Conservation (phyloP, 2,797 vertebrate genomes). For the Channa striata region DNA sequence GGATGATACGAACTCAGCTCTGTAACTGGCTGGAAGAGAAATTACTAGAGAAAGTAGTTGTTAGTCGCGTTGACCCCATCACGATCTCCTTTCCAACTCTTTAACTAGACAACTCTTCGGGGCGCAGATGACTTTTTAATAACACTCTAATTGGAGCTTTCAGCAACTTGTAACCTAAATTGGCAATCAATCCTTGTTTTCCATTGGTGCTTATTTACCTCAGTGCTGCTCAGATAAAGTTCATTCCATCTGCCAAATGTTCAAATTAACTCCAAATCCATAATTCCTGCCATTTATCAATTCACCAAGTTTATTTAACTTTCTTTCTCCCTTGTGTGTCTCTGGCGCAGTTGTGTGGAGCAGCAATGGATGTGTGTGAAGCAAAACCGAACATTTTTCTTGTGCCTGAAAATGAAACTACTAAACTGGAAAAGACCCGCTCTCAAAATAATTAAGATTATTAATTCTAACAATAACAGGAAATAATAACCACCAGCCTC, state of each 20-base stretch:
- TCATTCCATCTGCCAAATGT: conserved; percentile 34
- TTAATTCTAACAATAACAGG: conserved; percentile 34
- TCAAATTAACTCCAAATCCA: conserved; percentile 29
- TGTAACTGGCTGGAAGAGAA: too few species aligned
- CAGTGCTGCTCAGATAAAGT: conserved; percentile 16
- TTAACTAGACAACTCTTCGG: not conserved
- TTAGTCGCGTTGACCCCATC: not conserved
- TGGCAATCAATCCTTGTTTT: conserved; percentile 25
- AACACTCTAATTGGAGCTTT: conserved; percentile 23
- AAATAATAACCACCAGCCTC: conserved; percentile 26
- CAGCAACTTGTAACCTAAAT: conserved; percentile 13
- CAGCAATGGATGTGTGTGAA: not conserved
- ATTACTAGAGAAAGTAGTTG: not conserved
- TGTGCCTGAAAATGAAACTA: conserved; percentile 21
- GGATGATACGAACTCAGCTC: too few species aligned
- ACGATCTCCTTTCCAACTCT: not conserved
- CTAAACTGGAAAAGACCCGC: conserved; percentile 16
- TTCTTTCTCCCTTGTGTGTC: not conserved
- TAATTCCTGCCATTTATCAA: conserved; percentile 31
- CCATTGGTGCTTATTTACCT: conserved; percentile 11
- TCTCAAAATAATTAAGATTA: conserved; percentile 26
- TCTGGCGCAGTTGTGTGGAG: not conserved
- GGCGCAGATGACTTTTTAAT: not conserved
- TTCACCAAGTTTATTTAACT: conserved; percentile 11
- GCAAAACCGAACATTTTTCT: not conserved